Evolutionary conservation across 2,113 vertebrate species (phyloP), one percentile per base, ranked within the genome.

Genomic region (Sturnira hondurensis): DNA sequence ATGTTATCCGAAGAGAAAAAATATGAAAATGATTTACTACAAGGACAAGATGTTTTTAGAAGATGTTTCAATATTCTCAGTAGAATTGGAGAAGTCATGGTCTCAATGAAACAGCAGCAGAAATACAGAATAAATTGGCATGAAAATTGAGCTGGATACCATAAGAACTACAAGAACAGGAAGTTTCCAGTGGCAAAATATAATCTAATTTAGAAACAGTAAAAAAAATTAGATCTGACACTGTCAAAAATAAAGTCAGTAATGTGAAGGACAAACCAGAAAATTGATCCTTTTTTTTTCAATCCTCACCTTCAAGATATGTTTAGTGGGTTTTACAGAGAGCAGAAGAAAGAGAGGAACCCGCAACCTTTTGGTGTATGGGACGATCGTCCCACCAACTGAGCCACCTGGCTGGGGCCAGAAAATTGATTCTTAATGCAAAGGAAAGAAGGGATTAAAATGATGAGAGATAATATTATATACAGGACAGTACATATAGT

Each of bases 211-310:
- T 45, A 90, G 28, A 70, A 19, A 31, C n/a, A 90, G 26, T n/a
- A 52, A 67, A 52, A 58, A 58, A 8, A 83, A 83, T 16, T 3
- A 58, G 24, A 85, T 89, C 31, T 61, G 67, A 78, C 15, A 67
- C 22, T 68, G 19, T 86, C 20, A 73, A 83, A 94, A 96, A 89
- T 71, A 83, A 90, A 93, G 77, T 90, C 58, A 89, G 33, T 82
- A 22, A 90, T 65, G 7, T 38, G n/a, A 54, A 65, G 12, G 38
- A 38, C 24, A 84, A 90, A 45, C 19, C 31, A 89, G 36, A 81
- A 74, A 74, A 85, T 47, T 15, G 13, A n/a, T 58, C 38, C 24
- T 31, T 58, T 58, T 58, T 56, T 11, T 63, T 28, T 28, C 24
- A 63, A 63, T 31, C 61, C 26, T 63, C 28, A 63, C 28, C 28